These are phyloP conservation scores for Antennarius striatus DNA, from an alignment of 2,113 vertebrate genomes.

Conservation along the genomic window DNA sequence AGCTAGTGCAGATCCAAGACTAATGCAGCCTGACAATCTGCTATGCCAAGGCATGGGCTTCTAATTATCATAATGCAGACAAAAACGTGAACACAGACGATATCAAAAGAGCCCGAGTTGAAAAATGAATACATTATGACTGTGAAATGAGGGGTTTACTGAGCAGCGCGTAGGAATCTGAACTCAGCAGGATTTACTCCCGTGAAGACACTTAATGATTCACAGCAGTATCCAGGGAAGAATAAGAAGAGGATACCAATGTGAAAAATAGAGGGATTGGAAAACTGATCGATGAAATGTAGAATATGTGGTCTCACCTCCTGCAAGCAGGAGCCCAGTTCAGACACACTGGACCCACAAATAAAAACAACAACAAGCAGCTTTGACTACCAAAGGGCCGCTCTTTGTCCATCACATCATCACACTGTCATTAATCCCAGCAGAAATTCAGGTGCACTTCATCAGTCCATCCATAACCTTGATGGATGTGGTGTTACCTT, in stretches of 20 bases:
- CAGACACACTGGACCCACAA: no score
- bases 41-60: constrained; percentile 43
- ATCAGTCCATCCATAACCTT: constrained; percentile 31
- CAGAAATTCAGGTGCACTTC: not conserved
- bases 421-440: not conserved
- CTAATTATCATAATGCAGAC: constrained; percentile 54
- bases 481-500: constrained; percentile 49
- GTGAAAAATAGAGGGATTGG: not conserved
- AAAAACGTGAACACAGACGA: constrained; percentile 46
- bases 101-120: constrained; percentile 29
- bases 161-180: constrained; percentile 14
- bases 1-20: constrained; percentile 47
- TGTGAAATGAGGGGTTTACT: constrained; percentile 26
- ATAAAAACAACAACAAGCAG: no score
- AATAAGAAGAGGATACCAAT: constrained; percentile 1
- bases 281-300: not conserved
- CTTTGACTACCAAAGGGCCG: no score
- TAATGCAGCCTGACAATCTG: constrained; percentile 67
- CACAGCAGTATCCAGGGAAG: not conserved
- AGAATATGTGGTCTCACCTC: no score
- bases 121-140: constrained; percentile 33
- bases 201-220: constrained; percentile 5
- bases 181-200: not conserved
- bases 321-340: no score
- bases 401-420: no score